Percentiles rank a stretch among this genome's conserved stretches.
Conservation (phyloP, 2,888 invertebrate genomes). For the Phania funesta region DNA sequence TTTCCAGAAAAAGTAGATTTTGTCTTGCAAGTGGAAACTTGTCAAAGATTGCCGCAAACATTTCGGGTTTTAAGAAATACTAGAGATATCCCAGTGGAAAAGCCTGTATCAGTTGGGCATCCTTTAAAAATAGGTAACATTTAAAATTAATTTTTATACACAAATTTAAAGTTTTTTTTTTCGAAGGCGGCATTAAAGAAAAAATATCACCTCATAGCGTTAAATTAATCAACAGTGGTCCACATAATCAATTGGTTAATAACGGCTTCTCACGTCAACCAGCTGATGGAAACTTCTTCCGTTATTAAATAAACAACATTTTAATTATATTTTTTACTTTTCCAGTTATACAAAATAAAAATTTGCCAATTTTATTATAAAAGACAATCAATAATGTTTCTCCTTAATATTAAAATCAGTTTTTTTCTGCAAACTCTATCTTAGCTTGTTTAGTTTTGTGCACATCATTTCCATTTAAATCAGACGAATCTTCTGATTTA, state of each 20-base stretch:
- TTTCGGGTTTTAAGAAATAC: conserved; percentile 87
- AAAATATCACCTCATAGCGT: conserved; percentile 86
- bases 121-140: conserved; percentile 80
- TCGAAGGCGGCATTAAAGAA: conserved; percentile 83
- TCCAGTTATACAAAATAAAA: conserved; percentile 38
- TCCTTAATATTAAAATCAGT: conserved; percentile 7
- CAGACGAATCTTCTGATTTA: conserved; percentile 60
- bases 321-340: background rate
- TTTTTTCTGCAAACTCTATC: conserved; percentile 59
- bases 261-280: conserved; percentile 90
- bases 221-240: conserved; percentile 90
- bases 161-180: background rate
- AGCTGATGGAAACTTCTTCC: conserved; percentile 87
- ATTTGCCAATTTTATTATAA: conserved; percentile 29
- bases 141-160: background rate
- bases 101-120: conserved; percentile 79
- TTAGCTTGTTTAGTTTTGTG: conserved; percentile 72
- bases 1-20: conserved; percentile 85
- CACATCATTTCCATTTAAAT: background rate
- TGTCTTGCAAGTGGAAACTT: conserved; percentile 86
- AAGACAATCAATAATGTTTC: background rate
- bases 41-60: conserved; percentile 79
- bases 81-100: conserved; percentile 74
- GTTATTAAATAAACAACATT: conserved; percentile 82
- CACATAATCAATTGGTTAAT: conserved; percentile 89